Evolutionary conservation across 2,888 invertebrate species (phyloP), one percentile per base, ranked within the genome.

Genomic region (Liodrosophila aerea): DNA sequence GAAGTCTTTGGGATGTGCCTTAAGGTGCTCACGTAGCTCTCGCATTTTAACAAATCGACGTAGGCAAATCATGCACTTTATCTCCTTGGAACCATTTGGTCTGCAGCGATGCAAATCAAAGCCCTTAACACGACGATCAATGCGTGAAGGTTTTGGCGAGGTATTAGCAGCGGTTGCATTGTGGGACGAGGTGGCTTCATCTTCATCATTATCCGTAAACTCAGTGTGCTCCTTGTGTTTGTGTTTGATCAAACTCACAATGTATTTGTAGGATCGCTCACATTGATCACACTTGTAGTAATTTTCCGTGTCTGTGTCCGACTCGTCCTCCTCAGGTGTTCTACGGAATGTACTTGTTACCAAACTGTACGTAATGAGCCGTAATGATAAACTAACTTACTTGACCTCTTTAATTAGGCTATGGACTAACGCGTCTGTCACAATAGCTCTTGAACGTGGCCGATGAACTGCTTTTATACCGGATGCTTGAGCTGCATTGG

Each of bases 41-140:
- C 76, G 64, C n/a, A 89, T 67, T 53, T 87, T 88, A n/a, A 76
- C 74, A 41, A 89, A 89, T 33, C 87, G 80, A 4, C 86, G 82
- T 9, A 84, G 61, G 37, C 90, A 90, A 8, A 90, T 88, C 87
- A 89, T 90, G 61, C 90, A 90, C 51, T 88, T 82, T 11, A 89
- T 88, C 16, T 81, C 73, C 57, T 89, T 90, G 15, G 80, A 81
- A 0, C 89, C 89, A 57, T 89, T 86, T 0, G 89, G 89, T 15
- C 82, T 78, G 47, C 88, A 86, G 8, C 86, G 60, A 67, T 88
- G 68, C 15, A 75, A 74, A 27, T 88, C 87, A 3, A 87, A 64
- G 34, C 66, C 34, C 16, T 69, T 62, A 8, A 71, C 72, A 9
- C 77, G 75, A 0, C 77, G 66, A 50, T 82, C 75, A 4, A 77